These are phyloP conservation scores for Phlogophora meticulosa DNA, from an alignment of 2,888 invertebrate species.

Conservation along the genomic window DNA sequence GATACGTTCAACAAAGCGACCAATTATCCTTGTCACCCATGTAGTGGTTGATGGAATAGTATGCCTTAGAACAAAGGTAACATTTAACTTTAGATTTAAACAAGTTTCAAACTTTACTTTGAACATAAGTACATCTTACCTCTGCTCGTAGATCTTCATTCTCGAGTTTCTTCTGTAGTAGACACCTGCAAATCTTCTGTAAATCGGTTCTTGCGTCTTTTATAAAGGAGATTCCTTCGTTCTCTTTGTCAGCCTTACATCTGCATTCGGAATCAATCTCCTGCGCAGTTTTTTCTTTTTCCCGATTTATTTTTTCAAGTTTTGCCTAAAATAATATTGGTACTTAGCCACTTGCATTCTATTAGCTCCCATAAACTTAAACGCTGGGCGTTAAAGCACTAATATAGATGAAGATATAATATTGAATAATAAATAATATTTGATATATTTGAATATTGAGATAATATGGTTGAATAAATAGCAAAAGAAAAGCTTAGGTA, in stretches of 20 bases:
- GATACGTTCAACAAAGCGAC: too few relatives aligned
- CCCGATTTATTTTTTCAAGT: slow-evolving; percentile 66
- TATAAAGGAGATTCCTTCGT: slow-evolving; percentile 75
- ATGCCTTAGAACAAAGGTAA: too few relatives aligned
- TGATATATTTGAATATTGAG: too few relatives aligned
- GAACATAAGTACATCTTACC: slow-evolving; percentile 66
- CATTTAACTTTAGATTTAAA: too few relatives aligned
- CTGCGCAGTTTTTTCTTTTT: slow-evolving; percentile 70
- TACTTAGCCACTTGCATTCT: neutral
- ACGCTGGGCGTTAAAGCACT: too few relatives aligned
- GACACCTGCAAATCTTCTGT: slow-evolving; percentile 78
- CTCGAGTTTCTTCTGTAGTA: slow-evolving; percentile 82
- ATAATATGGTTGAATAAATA: too few relatives aligned
- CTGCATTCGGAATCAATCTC: slow-evolving; percentile 69
- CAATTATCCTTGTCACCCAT: too few relatives aligned
- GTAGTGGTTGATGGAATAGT: too few relatives aligned
- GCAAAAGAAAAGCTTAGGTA: too few relatives aligned
- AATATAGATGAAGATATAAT: too few relatives aligned
- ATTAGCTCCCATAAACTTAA: neutral
- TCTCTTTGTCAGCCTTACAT: slow-evolving; percentile 76
- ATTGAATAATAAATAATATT: too few relatives aligned
- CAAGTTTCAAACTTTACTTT: too few relatives aligned
- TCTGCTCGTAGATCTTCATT: slow-evolving; percentile 82
- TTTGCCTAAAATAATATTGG: slow-evolving; percentile 69
- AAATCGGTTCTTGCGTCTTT: slow-evolving; percentile 83